Evolutionary conservation across 2,113 vertebrate genomes (phyloP).

Genomic region (Octodon degus): DNA sequence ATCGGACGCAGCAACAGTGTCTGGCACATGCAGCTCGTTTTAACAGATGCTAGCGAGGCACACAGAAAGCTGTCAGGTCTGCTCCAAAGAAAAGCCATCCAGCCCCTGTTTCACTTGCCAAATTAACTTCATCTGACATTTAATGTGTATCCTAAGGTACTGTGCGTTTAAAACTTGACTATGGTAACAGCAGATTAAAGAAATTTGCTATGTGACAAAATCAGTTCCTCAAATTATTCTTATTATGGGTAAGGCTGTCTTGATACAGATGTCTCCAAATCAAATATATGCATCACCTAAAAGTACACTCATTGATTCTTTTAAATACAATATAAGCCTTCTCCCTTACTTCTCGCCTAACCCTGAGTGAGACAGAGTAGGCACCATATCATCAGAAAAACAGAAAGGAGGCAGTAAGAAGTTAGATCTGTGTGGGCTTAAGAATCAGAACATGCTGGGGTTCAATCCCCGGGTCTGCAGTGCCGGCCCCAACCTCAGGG

Average conservation of each 20-base stretch:
- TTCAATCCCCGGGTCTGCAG: too few species aligned
- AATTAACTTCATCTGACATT: slow-evolving; percentile 88
- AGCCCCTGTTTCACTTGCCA: slow-evolving; percentile 82
- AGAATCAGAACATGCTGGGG: neutral
- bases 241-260: slow-evolving; percentile 67
- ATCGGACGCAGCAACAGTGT: slow-evolving; percentile 76
- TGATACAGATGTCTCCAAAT: slow-evolving; percentile 61
- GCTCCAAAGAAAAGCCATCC: slow-evolving; percentile 82
- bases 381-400: neutral
- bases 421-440: neutral
- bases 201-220: slow-evolving; percentile 80
- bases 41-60: slow-evolving; percentile 84
- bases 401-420: neutral
- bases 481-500: too few species aligned
- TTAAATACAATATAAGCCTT: slow-evolving; percentile 74
- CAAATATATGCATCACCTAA: slow-evolving; percentile 54
- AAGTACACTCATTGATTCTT: slow-evolving; percentile 65
- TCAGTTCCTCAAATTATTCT: slow-evolving; percentile 83
- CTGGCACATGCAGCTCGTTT: slow-evolving; percentile 83
- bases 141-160: slow-evolving; percentile 87
- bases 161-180: slow-evolving; percentile 82
- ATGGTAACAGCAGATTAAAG: slow-evolving; percentile 83
- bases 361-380: neutral
- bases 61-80: slow-evolving; percentile 85
- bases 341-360: slow-evolving; percentile 57